Conservation (phyloP, 2,113 vertebrate species). For the Lycaon pictus region DNA sequence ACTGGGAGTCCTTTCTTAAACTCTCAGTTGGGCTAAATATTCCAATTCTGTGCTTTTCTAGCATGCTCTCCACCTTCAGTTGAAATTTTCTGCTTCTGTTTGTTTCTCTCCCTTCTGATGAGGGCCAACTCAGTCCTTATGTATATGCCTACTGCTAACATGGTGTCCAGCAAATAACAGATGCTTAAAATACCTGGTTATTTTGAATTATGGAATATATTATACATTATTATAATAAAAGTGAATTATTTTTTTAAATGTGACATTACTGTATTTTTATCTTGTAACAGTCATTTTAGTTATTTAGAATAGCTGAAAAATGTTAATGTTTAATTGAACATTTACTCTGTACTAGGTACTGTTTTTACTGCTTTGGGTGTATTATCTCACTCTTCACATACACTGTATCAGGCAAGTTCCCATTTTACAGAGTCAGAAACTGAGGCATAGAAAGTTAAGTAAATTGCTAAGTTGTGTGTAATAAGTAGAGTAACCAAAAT, state of each 20-base stretch:
- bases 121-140: neutral
- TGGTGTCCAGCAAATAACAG: neutral
- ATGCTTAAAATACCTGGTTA: neutral
- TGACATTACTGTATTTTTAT: conserved; percentile 7
- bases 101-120: neutral
- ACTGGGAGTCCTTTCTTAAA: neutral
- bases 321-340: neutral
- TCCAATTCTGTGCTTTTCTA: neutral
- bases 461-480: neutral
- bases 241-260: neutral
- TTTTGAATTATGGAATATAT: neutral
- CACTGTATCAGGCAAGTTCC: neutral
- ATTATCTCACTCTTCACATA: neutral
- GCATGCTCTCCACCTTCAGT: neutral
- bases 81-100: neutral
- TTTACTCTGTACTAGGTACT: neutral
- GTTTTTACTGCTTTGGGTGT: neutral
- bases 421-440: neutral
- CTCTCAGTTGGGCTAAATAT: neutral
- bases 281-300: neutral
- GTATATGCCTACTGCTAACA: neutral
- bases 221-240: neutral
- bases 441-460: neutral
- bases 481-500: neutral
- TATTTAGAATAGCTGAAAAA: neutral